Evolutionary conservation across 2,888 invertebrate genomes (phyloP).

Genomic region (Petrolisthes cinctipes): DNA sequence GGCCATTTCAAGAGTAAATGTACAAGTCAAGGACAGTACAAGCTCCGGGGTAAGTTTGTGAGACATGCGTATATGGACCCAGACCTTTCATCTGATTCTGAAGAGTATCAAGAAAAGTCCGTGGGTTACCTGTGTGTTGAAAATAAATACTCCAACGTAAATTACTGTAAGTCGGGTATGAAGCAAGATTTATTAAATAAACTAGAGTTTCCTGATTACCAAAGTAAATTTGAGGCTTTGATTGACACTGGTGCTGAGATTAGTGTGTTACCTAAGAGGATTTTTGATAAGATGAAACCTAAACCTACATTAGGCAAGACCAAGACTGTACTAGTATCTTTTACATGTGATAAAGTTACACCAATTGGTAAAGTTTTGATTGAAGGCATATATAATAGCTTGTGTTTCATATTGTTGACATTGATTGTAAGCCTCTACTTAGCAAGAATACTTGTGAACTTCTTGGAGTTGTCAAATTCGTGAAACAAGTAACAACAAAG

Average conservation of each 20-base stretch:
- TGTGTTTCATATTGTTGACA: background rate
- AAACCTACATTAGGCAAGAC: background rate
- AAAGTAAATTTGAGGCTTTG: background rate
- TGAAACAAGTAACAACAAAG: background rate
- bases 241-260: background rate
- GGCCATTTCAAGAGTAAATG: slow-evolving; percentile 18
- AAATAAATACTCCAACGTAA: too few species aligned
- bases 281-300: background rate
- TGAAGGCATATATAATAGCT: background rate
- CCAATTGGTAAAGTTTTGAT: background rate
- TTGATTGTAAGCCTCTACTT: slow-evolving; percentile 11
- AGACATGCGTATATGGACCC: background rate
- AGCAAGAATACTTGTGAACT: slow-evolving; percentile 4
- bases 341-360: background rate
- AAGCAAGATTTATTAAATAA: too few species aligned
- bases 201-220: background rate
- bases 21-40: background rate
- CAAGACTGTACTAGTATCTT: background rate
- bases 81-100: slow-evolving; percentile 17
- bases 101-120: too few species aligned
- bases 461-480: background rate
- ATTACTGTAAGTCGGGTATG: too few species aligned
- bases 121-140: too few species aligned
- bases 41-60: background rate
- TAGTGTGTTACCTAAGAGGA: background rate